These are phyloP conservation scores for Styela clava DNA, from an alignment of 23 tunicate genomes.

Conservation along the genomic window DNA sequence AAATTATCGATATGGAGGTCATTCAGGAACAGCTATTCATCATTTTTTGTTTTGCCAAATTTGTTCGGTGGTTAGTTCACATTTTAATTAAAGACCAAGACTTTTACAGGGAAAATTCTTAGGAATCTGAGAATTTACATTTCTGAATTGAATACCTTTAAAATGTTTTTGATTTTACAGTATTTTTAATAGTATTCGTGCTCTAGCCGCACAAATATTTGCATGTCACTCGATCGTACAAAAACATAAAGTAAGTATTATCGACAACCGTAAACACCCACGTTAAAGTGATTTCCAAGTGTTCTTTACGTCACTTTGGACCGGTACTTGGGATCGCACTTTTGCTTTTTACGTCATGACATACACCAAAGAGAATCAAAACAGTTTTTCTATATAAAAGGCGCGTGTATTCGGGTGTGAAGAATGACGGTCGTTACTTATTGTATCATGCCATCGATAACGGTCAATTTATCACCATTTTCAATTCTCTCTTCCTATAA, in stretches of 20 bases:
- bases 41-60: no score
- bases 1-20: no score
- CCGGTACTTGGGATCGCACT: neutral
- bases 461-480: no score
- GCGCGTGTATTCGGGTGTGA: neutral
- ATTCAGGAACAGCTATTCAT: no score
- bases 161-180: neutral
- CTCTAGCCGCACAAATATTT: neutral
- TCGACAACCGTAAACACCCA: neutral
- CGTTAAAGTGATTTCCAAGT: neutral
- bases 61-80: no score
- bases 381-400: neutral
- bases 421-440: no score
- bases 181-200: neutral
- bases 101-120: no score
- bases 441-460: no score
- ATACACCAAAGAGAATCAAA: neutral
- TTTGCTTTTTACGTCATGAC: neutral
- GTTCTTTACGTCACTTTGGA: neutral
- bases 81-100: no score
- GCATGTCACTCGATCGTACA: neutral
- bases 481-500: no score
- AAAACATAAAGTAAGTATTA: neutral
- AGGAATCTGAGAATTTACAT: no score
- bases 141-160: no score